A percentile compares a stretch with the other conserved stretches of the same genome.
Conservation (phyloP, 2,888 invertebrate species). For the Coelinius sp. region DNA sequence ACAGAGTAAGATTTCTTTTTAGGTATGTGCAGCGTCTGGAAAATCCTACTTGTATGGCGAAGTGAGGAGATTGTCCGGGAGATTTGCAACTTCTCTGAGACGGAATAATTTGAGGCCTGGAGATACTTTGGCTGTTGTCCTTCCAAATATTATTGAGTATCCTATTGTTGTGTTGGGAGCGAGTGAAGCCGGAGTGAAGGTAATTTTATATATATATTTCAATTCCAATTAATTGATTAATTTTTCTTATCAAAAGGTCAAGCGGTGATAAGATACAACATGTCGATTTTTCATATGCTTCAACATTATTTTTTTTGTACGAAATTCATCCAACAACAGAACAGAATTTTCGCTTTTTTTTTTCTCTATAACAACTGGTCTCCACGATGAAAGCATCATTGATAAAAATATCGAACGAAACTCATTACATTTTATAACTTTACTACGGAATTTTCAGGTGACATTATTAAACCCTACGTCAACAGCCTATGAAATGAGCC, state of each 20-base stretch:
- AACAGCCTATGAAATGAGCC: conserved; percentile 53
- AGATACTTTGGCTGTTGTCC: conserved; percentile 60
- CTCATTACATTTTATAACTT: too few relatives aligned
- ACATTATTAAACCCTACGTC: conserved; percentile 47
- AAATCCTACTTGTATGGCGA: conserved; percentile 59
- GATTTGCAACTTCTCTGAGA: conserved; percentile 59
- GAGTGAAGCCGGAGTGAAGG: conserved; percentile 16
- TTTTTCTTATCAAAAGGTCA: too few relatives aligned
- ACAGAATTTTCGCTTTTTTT: too few relatives aligned
- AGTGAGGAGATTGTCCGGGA: conserved; percentile 51
- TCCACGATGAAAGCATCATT: too few relatives aligned
- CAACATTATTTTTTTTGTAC: too few relatives aligned
- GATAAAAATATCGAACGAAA: too few relatives aligned
- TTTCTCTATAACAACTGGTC: too few relatives aligned
- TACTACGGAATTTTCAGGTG: conserved; percentile 25
- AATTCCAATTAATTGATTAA: background rate
- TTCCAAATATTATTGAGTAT: conserved; percentile 66
- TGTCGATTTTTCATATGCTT: too few relatives aligned
- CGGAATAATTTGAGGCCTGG: conserved; percentile 58
- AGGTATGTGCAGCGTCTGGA: conserved; percentile 56
- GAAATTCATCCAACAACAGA: too few relatives aligned
- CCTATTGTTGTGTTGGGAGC: background rate
- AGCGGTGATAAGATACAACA: too few relatives aligned
- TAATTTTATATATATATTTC: background rate
- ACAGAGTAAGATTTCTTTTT: background rate